These are phyloP conservation scores for Pteria penguin DNA, from an alignment of 2,888 invertebrate species.

Conservation along the genomic window DNA sequence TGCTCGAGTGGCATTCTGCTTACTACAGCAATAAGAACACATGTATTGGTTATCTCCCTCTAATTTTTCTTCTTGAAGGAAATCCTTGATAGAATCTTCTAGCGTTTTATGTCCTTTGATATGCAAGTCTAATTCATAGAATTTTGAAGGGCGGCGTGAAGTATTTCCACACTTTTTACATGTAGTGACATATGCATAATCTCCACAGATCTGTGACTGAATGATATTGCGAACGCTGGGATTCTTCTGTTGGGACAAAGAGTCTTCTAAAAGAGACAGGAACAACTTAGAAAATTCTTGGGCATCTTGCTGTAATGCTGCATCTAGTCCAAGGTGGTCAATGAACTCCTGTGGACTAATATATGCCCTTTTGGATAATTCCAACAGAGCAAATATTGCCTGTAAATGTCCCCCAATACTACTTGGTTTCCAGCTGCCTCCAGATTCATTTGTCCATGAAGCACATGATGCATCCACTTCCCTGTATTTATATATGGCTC, in stretches of 20 bases:
- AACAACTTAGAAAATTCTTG: constrained; percentile 85
- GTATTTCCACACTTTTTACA: constrained; percentile 82
- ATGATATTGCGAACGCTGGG: constrained; percentile 78
- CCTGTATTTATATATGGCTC: constrained; percentile 83
- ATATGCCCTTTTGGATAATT: constrained; percentile 82
- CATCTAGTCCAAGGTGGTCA: constrained; percentile 83
- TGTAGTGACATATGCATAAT: constrained; percentile 82
- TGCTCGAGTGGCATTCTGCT: constrained; percentile 83
- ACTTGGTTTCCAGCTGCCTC: constrained; percentile 67
- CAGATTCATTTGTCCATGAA: constrained; percentile 14
- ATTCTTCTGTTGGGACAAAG: constrained; percentile 79
- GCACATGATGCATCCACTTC: constrained; percentile 49
- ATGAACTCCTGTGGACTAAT: constrained; percentile 84
- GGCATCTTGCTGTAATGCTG: constrained; percentile 84
- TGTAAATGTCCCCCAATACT: constrained; percentile 82
- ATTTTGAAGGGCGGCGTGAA: constrained; percentile 82
- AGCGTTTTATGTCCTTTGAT: constrained; percentile 82
- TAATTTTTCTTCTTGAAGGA: constrained; percentile 83
- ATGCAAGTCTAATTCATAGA: constrained; percentile 84
- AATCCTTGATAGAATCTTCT: constrained; percentile 82
- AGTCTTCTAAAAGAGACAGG: constrained; percentile 83
- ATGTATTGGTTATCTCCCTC: constrained; percentile 84
- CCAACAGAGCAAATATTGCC: constrained; percentile 84
- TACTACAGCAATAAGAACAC: constrained; percentile 83
- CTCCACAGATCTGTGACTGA: constrained; percentile 81